These are phyloP conservation scores for Galago senegalensis DNA, from an alignment of 2,797 vertebrate species.

Conservation along the genomic window DNA sequence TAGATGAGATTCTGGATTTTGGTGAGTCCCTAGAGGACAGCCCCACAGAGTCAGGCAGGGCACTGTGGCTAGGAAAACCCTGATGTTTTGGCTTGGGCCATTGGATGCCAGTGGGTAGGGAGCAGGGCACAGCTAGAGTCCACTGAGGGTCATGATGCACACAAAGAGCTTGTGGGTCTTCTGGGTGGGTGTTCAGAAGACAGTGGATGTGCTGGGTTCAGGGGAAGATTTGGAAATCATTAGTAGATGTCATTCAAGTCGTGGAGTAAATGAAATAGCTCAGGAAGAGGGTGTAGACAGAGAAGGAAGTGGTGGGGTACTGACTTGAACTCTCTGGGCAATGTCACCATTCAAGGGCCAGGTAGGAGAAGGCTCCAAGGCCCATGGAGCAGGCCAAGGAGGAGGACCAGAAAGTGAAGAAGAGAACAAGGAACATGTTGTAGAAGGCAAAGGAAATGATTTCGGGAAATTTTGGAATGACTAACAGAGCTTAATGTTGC, in stretches of 20 bases:
- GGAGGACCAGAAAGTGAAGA: not conserved
- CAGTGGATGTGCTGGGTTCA: not conserved
- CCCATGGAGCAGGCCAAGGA: not conserved
- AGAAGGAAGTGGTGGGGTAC: not conserved
- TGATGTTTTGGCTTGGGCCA: not conserved
- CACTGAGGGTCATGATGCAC: not conserved
- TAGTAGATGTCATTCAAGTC: not conserved
- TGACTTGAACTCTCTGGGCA: not conserved
- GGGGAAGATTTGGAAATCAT: constrained; percentile 31
- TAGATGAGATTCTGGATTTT: not conserved
- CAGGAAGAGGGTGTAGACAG: not conserved
- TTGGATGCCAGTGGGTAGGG: not conserved
- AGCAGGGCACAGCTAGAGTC: not conserved
- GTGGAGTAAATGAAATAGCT: not conserved
- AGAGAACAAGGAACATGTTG: not conserved
- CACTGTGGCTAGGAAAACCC: too few relatives aligned
- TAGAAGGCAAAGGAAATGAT: constrained; percentile 2
- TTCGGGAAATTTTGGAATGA: constrained; percentile 14
- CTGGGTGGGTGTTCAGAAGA: not conserved
- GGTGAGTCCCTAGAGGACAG: too few relatives aligned
- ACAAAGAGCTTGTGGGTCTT: not conserved
- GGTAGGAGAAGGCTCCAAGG: not conserved
- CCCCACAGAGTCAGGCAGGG: too few relatives aligned
- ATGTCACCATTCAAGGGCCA: not conserved
- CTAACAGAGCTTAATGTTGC: not conserved